phyloP scores from a whole-genome alignment of 2,113 vertebrate genomes.

The Aldabrachelys gigantea region DNA sequence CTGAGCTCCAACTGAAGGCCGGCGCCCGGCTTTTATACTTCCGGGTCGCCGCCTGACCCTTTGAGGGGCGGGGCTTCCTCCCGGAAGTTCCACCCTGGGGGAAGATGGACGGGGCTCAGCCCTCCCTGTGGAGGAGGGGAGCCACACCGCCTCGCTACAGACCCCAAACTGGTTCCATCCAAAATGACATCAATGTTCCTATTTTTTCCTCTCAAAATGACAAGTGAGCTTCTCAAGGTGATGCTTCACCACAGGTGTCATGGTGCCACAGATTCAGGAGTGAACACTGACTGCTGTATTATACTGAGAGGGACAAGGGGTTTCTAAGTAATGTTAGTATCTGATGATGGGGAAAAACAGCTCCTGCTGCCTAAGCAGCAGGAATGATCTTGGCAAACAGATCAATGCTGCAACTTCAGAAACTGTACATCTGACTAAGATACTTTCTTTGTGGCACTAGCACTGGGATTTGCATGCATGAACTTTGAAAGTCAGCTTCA shows the following conservation, averaged over 20 bases:
- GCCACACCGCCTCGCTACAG: no score
- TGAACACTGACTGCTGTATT: neutral
- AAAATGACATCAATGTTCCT: neutral
- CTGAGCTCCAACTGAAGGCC: no score
- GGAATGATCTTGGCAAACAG: neutral
- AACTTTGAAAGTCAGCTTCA: neutral
- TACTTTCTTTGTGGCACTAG: neutral
- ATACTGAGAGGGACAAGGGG: neutral
- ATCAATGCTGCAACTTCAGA: neutral
- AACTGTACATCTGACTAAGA: neutral
- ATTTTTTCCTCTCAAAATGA: neutral
- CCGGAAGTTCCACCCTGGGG: no score
- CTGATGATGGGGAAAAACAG: neutral
- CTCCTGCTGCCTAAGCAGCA: neutral
- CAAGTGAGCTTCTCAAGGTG: neutral
- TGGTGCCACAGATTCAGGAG: neutral
- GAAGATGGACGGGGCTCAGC: no score
- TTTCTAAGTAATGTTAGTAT: neutral
- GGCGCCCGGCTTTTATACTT: no score
- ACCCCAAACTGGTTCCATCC: neutral
- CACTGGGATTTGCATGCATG: neutral
- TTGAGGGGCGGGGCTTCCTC: no score
- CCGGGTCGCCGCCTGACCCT: no score
- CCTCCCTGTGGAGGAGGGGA: no score
- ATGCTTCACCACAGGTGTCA: neutral